Percentiles rank a stretch among this genome's conserved stretches.
Conservation (phyloP, 35 echinoderm and acorn worm genomes). For the Ptychodera flava region DNA sequence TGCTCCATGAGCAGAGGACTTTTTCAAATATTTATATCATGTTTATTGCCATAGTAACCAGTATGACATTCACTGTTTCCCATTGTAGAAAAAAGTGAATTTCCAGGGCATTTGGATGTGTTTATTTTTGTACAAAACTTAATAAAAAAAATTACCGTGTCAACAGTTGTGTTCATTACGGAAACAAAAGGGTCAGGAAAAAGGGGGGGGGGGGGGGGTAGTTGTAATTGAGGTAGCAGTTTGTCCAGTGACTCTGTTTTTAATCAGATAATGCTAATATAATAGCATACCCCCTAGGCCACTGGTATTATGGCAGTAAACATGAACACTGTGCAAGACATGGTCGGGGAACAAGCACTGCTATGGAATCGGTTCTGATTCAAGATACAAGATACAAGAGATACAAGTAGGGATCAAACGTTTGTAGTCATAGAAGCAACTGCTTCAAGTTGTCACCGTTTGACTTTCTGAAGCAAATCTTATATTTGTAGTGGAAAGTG, state of each 20-base stretch:
- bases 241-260: neutral
- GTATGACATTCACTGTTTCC: neutral
- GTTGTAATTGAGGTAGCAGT: neutral
- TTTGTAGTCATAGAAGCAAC: no score
- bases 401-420: no score
- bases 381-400: no score
- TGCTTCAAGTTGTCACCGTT: neutral
- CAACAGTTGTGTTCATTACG: neutral
- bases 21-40: constrained; percentile 2
- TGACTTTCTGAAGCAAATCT: neutral
- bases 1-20: neutral
- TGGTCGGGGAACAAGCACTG: neutral
- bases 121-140: constrained; percentile 2
- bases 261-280: neutral
- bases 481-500: neutral
- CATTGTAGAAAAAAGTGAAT: neutral
- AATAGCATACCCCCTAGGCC: neutral
- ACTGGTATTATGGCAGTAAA: neutral
- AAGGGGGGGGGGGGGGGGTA: neutral
- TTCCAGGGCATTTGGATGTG: neutral
- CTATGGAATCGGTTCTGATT: neutral
- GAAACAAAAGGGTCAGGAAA: neutral
- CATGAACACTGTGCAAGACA: neutral
- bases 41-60: neutral
- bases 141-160: neutral